Base-by-base conservation (phyloP, 2,797 vertebrate species). In the Argya squamiceps region DNA sequence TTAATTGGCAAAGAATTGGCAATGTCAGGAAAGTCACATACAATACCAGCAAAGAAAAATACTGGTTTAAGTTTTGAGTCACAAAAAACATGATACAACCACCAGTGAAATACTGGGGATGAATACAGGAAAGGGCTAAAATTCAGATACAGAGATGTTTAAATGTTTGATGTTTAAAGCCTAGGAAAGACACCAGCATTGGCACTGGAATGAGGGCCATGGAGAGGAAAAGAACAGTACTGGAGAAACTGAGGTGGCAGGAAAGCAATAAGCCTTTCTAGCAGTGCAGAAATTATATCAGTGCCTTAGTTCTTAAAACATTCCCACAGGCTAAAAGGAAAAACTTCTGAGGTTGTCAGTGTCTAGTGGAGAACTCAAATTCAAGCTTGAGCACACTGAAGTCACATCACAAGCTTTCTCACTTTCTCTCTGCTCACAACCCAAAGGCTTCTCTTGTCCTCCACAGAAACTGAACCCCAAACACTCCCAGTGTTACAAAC, bases 401-500 rank as follows among this genome's bases (percentile, higher is more conserved):
- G 18, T 49, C 37, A 8, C 5, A 58, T 9, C 27, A 29, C 5
- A 49, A 55, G 37, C 47, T 64, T 67, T 17, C 63, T 85, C 37
- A 8, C 15, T 64, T 64, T 15, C 34, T 19, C 62, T n/a, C 53
- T 39, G 49, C 55, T 82, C 63, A 27, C 73, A 47, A 6, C 7
- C 46, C 49, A 46, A 32, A 78, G 34, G 27, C 23, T 23, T n/a
- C n/a, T n/a, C n/a, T n/a, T 11, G 3, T 18, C 59, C 76, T 76
- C 8, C 20, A 19, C 3, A 44, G 43, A n/a, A 59, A 34, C 41
- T 10, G 32, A 47, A 74, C 18, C 26, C 39, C 69, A 36, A 26
- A 34, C 1, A 8, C 39, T 16, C 44, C 19, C 26, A 12, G 20
- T 4, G 6, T 12, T n/a, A 30, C 6, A 46, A 39, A 71, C 0